phyloP scores from a whole-genome alignment of 2,797 vertebrate genomes.

The Malurus leucopterus region DNA sequence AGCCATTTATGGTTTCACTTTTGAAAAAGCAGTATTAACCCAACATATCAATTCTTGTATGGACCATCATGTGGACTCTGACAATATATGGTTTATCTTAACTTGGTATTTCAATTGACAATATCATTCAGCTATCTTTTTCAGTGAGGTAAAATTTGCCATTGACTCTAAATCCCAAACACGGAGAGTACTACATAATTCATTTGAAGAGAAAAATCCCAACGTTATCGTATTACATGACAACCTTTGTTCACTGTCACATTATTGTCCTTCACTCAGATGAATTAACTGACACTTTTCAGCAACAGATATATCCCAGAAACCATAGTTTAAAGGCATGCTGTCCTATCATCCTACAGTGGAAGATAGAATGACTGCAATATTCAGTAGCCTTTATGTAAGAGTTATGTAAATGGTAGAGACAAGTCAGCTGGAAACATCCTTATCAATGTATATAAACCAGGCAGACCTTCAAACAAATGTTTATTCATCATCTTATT shows the following conservation, averaged over 20 bases:
- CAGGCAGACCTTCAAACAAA: neutral
- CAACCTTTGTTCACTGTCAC: neutral
- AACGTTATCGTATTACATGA: neutral
- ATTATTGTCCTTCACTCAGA: neutral
- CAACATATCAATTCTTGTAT: neutral
- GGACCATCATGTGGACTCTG: neutral
- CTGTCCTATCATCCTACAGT: neutral
- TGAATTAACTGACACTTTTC: neutral
- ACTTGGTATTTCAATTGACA: neutral
- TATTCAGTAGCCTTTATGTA: neutral
- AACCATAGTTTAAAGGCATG: neutral
- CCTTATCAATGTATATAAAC: accelerated
- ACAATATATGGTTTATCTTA: neutral
- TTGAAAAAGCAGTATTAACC: neutral
- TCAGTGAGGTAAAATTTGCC: neutral
- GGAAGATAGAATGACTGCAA: neutral
- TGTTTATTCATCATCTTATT: neutral
- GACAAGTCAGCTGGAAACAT: neutral
- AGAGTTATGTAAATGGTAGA: neutral
- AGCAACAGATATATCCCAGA: neutral
- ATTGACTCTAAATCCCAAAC: neutral
- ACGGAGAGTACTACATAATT: neutral
- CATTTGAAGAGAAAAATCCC: neutral
- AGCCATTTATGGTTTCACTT: neutral
- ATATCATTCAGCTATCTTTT: neutral